Evolutionary conservation across 2,113 vertebrate species (phyloP).

Genomic region (Falco punctatus): DNA sequence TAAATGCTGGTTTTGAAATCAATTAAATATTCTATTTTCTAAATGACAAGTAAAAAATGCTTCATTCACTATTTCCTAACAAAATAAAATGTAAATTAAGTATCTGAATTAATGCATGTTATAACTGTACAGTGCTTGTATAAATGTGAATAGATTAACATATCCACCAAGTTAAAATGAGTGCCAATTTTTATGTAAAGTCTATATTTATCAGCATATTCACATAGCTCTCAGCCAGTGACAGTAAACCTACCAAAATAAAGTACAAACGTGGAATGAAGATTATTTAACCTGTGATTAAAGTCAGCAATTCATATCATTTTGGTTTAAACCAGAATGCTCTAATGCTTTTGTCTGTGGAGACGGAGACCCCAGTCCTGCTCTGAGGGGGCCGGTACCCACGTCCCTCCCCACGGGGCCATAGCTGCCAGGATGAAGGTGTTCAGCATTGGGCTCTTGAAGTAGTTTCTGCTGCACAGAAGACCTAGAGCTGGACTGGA

Average conservation of each 20-base stretch:
- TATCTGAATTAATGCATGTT: conserved; percentile 21
- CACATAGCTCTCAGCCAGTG: neutral
- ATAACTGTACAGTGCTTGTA: neutral
- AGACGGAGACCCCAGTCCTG: neutral
- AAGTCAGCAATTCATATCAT: neutral
- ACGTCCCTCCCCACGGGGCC: neutral
- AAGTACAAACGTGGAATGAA: neutral
- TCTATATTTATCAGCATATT: conserved; percentile 17
- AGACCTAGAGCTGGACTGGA: neutral
- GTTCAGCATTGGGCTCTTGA: neutral
- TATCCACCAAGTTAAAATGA: neutral
- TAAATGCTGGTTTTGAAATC: conserved; percentile 42
- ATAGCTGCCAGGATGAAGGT: neutral
- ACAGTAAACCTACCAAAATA: neutral
- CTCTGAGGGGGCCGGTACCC: neutral
- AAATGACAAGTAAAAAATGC: conserved; percentile 22
- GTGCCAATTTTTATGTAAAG: conserved; percentile 12
- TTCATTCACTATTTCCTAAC: conserved; percentile 47
- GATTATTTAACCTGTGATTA: neutral
- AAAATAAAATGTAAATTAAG: conserved; percentile 56
- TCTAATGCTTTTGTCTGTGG: neutral
- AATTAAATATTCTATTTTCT: conserved; percentile 31
- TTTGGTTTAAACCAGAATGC: neutral
- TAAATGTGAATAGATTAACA: conserved; percentile 47
- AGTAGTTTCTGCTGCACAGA: neutral